These are phyloP conservation scores for Squalus acanthias DNA, from an alignment of 2,797 vertebrate species.

Conservation along the genomic window DNA sequence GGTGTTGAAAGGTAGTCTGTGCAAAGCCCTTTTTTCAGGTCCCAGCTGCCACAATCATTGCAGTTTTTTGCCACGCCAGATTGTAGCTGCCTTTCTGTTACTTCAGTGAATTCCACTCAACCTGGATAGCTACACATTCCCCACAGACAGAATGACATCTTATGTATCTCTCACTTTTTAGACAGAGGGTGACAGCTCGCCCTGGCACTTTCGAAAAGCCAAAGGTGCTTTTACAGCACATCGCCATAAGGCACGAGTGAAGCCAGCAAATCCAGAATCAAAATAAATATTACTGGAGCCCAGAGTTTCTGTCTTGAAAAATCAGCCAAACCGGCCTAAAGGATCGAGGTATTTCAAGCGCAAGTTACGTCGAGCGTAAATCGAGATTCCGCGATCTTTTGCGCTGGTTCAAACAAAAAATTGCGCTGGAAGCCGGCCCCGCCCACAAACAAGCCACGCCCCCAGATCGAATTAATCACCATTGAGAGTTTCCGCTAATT, in stretches of 20 bases:
- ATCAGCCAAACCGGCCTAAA: neutral
- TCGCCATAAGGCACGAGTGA: neutral
- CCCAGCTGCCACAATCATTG: constrained; percentile 50
- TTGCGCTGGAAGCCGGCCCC: too few relatives aligned
- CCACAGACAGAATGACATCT: constrained; percentile 48
- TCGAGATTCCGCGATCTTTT: neutral
- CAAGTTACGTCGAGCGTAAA: too few relatives aligned
- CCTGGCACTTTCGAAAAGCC: neutral
- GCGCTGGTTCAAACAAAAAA: neutral
- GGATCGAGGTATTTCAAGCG: neutral
- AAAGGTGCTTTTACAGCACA: neutral
- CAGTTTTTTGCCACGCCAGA: constrained; percentile 51
- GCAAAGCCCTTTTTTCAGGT: constrained; percentile 49
- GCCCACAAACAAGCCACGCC: too few relatives aligned
- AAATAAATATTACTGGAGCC: neutral
- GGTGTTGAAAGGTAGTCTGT: constrained; percentile 51
- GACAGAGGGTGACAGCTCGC: neutral
- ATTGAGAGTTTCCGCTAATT: neutral
- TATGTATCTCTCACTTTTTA: constrained; percentile 44
- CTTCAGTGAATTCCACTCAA: constrained; percentile 45
- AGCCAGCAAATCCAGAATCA: neutral
- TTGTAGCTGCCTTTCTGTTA: constrained; percentile 49
- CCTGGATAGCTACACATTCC: constrained; percentile 54
- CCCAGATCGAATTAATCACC: neutral
- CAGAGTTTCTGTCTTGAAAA: neutral